phyloP scores from a whole-genome alignment of 2,113 vertebrate genomes.

The Monopterus albus region DNA sequence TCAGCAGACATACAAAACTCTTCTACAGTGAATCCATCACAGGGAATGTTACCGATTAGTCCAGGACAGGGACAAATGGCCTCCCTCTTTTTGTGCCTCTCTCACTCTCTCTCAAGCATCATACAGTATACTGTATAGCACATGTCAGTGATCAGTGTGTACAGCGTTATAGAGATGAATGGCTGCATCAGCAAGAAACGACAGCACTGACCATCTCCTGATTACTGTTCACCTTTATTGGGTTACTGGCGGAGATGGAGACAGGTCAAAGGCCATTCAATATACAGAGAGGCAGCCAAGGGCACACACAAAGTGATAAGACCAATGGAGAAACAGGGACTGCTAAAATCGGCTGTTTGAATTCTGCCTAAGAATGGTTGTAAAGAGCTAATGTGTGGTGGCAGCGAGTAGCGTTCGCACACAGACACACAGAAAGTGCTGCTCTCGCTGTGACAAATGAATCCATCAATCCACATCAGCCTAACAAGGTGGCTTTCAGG shows the following conservation, averaged over 20 bases:
- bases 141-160: conserved; percentile 45
- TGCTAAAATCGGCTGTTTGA: conserved; percentile 32
- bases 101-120: conserved; percentile 16
- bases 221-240: conserved; percentile 77
- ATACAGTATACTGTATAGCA: conserved; percentile 12
- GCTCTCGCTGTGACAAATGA: conserved; percentile 70
- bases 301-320: background rate
- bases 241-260: conserved; percentile 61
- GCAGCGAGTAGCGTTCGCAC: background rate
- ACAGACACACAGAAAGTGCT: conserved; percentile 38
- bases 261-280: conserved; percentile 67
- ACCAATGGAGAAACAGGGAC: background rate
- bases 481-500: conserved; percentile 76
- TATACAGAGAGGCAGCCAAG: conserved; percentile 28
- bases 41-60: conserved; percentile 36
- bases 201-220: conserved; percentile 74
- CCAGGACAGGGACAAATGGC: conserved; percentile 51
- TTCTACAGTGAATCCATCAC: conserved; percentile 46
- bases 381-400: conserved; percentile 26
- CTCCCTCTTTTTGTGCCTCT: background rate
- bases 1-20: conserved; percentile 27
- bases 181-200: conserved; percentile 31
- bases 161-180: conserved; percentile 66
- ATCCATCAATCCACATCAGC: conserved; percentile 79
- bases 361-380: conserved; percentile 5